Evolutionary conservation across 2,113 vertebrate species (phyloP), one percentile per base, ranked within the genome.

Genomic region (Promerops cafer): DNA sequence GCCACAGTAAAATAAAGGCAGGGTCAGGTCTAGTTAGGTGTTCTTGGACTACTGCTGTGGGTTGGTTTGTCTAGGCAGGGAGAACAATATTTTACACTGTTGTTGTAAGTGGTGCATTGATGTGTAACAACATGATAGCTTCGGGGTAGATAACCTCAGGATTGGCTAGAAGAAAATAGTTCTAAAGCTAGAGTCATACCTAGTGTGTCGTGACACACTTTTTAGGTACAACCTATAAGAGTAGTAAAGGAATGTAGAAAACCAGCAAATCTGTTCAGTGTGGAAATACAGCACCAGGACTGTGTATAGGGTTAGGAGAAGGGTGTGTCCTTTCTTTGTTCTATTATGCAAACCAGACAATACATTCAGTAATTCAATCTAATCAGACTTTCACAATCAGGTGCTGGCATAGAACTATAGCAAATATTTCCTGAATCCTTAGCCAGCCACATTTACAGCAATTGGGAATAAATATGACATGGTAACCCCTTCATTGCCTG

Each of bases 331-430:
- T 74, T 80, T 90, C 80, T 96, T 97, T 93, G 90, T 95, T 91
- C 91, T 95, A 64, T 96, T 97, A 91, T 93, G 80, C 93, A 93
- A 88, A 71, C 64, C 56, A 71, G 82, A 97, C 95, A 96, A 96
- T 95, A 85, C 39, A 87, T 95, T 92, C 60, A 70, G 94, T 91
- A 95, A 77, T 86, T 95, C 90, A 94, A 42, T 87, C 83, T 95
- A 97, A 97, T 96, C 95, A 90, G 89, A 76, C 69, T 96, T 76
- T 78, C 90, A 95, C 84, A 90, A 87, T 94, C 87, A 91, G 68
- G 79, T 93, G 83, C 78, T 95, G 89, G 94, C 94, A 59, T 91
- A 87, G 42, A 68, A 74, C 77, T 88, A 53, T 54, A 92, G 59
- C 75, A 95, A 91, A 68, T 84, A 68, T 93, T 97, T 97, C 95